Percentiles rank a stretch among this genome's conserved stretches.
phyloP scores from a whole-genome alignment of 2,113 vertebrate species.

The Amphiprion percula region DNA sequence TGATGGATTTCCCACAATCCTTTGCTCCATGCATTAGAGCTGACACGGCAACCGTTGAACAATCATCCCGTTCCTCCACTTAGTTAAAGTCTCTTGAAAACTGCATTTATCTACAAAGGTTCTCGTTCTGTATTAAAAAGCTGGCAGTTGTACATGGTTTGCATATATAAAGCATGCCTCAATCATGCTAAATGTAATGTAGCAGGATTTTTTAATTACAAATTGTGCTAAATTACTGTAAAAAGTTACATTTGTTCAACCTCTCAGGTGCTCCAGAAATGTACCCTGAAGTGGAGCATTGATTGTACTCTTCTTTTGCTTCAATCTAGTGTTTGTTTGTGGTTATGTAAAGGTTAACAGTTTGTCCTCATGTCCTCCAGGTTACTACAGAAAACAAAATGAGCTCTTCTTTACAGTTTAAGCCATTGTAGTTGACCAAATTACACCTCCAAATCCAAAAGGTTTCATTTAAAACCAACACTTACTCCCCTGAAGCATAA shows the following conservation, averaged over 20 bases:
- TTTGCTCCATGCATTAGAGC: constrained; percentile 69
- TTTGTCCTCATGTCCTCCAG: too few relatives aligned
- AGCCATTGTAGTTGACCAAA: too few relatives aligned
- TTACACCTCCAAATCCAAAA: too few relatives aligned
- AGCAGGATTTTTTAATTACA: too few relatives aligned
- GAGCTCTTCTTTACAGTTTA: too few relatives aligned
- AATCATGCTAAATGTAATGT: too few relatives aligned
- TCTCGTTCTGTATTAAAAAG: constrained; percentile 25
- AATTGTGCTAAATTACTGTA: background rate
- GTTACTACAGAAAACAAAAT: too few relatives aligned
- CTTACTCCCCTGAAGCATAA: constrained; percentile 1
- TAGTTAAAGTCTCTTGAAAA: constrained; percentile 37
- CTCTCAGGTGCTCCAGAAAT: background rate
- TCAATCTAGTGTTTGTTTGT: constrained; percentile 9
- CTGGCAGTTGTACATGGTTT: background rate
- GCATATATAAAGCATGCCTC: too few relatives aligned
- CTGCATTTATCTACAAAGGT: constrained; percentile 33
- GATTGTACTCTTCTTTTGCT: background rate
- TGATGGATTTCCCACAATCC: constrained; percentile 81
- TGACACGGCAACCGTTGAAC: constrained; percentile 57
- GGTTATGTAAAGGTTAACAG: background rate
- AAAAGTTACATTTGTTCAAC: constrained; percentile 1
- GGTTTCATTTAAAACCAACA: too few relatives aligned
- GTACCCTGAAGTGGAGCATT: background rate
- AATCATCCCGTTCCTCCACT: constrained; percentile 52